phyloP scores from a whole-genome alignment of 2,113 vertebrate genomes.

The Pipra filicauda region DNA sequence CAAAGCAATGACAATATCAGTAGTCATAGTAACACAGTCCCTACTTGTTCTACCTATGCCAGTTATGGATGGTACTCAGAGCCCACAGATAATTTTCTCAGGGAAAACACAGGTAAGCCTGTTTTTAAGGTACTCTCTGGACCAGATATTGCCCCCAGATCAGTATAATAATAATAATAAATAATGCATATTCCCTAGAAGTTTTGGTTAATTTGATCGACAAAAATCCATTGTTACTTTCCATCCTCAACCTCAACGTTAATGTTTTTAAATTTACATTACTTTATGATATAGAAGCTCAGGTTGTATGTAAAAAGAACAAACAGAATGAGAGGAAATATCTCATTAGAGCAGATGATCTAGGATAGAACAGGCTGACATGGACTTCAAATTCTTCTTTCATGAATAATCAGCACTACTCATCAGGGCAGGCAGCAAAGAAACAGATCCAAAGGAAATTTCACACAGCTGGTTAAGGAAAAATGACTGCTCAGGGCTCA shows the following conservation, averaged over 20 bases:
- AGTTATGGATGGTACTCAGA: neutral
- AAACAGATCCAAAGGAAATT: neutral
- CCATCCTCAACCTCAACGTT: neutral
- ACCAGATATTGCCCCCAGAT: neutral
- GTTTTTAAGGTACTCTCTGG: neutral
- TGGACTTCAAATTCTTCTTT: neutral
- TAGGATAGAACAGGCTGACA: neutral
- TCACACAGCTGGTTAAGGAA: neutral
- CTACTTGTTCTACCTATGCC: neutral
- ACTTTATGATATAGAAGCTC: too few species aligned
- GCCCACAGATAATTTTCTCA: neutral
- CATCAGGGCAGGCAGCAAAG: neutral
- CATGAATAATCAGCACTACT: neutral
- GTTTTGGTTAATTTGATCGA: neutral
- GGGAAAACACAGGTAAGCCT: neutral
- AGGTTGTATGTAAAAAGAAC: neutral
- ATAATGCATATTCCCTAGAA: neutral
- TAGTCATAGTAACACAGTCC: neutral
- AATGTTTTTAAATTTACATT: neutral
- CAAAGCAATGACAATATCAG: neutral
- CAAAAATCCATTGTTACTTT: neutral
- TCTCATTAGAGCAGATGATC: conserved; percentile 2
- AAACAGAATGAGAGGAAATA: neutral
- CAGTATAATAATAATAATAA: neutral
- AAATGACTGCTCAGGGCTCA: neutral